Percentiles rank a stretch among this genome's conserved stretches.
These are phyloP conservation scores for Heteronetta atricapilla DNA, from an alignment of 2,113 vertebrate species.

Conservation along the genomic window DNA sequence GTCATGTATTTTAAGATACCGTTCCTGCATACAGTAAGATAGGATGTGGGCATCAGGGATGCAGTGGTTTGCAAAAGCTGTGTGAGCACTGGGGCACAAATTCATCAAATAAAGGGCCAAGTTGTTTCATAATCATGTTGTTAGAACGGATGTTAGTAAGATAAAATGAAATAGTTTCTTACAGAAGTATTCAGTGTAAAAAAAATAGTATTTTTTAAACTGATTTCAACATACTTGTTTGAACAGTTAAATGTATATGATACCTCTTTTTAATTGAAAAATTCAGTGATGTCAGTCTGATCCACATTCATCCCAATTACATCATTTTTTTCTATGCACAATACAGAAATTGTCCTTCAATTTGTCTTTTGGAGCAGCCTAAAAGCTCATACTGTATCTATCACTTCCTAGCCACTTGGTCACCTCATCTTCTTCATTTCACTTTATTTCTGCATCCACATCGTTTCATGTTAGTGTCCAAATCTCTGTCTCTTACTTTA, in stretches of 20 bases:
- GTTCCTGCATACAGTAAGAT: not conserved
- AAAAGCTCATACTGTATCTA: not conserved
- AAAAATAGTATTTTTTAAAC: not conserved
- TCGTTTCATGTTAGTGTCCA: not conserved
- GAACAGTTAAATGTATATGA: not conserved
- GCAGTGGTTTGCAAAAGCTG: not conserved
- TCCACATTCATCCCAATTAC: not conserved
- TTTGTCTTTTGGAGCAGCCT: not conserved
- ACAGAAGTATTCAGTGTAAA: not conserved
- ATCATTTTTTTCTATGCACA: not conserved
- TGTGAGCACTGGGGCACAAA: not conserved
- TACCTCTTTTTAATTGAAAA: not conserved
- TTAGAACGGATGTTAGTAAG: not conserved
- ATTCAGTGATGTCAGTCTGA: not conserved
- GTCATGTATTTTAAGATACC: not conserved
- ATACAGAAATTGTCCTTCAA: not conserved
- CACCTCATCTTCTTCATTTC: not conserved
- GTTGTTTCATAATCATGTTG: not conserved
- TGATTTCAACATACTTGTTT: not conserved
- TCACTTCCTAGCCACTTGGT: not conserved
- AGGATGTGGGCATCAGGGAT: not conserved
- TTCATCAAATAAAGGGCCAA: not conserved
- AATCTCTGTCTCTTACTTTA: not conserved
- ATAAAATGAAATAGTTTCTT: not conserved
- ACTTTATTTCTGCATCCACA: not conserved